Evolutionary conservation across 1,140 invertebrate species (phyloP).

Genomic region (Druon quercuslanigerum): DNA sequence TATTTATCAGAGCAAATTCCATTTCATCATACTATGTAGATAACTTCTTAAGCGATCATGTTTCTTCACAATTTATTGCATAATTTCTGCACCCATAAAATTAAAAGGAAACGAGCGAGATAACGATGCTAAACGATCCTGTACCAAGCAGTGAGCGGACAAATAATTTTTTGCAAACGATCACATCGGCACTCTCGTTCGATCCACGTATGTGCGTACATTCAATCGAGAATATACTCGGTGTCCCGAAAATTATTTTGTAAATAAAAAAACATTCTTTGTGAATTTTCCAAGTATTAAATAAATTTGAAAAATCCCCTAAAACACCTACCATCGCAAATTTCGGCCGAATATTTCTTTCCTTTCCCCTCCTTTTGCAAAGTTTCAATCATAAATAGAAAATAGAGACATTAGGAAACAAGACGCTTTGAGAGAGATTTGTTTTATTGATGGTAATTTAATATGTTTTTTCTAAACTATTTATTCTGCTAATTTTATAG

Average conservation of each 20-base stretch:
- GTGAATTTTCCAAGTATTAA: too few relatives aligned
- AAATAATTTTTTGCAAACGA: background rate
- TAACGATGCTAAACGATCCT: constrained; percentile 16
- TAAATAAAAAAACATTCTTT: too few relatives aligned
- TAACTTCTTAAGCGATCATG: background rate
- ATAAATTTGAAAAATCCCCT: too few relatives aligned
- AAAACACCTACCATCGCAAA: too few relatives aligned
- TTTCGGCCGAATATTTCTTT: too few relatives aligned
- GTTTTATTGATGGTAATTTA: too few relatives aligned
- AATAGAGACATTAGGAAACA: too few relatives aligned
- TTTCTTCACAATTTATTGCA: constrained; percentile 3
- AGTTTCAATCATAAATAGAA: too few relatives aligned
- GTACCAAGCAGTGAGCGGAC: background rate
- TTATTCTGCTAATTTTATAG: too few relatives aligned
- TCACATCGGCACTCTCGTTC: background rate
- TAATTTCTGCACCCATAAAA: constrained; percentile 1
- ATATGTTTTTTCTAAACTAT: too few relatives aligned
- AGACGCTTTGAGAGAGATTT: too few relatives aligned
- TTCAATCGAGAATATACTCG: background rate
- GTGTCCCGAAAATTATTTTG: background rate
- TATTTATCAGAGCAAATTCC: background rate
- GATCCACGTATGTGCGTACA: background rate
- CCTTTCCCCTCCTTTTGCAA: too few relatives aligned
- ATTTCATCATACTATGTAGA: background rate
- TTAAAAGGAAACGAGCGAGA: constrained; percentile 10